Evolutionary conservation across 2,113 vertebrate genomes (phyloP).

Genomic region (Apodemus sylvaticus): DNA sequence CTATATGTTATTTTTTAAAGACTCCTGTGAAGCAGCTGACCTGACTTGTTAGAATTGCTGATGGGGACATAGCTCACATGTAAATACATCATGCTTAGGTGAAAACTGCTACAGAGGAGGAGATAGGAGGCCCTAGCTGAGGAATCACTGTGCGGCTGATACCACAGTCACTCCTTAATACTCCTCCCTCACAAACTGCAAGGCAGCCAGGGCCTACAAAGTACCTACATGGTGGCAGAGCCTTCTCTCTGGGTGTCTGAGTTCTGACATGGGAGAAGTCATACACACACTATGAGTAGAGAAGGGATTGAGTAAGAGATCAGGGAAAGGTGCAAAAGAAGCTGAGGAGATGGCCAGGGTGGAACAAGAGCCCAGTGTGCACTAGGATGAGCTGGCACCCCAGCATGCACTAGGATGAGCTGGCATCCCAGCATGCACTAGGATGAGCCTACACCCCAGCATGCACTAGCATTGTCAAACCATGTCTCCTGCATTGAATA

Average conservation of each 20-base stretch:
- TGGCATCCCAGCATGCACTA: background rate
- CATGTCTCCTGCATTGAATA: background rate
- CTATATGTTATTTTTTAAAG: background rate
- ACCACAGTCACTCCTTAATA: background rate
- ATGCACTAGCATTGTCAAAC: background rate
- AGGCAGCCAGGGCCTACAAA: too few relatives aligned
- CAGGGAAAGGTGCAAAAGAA: too few relatives aligned
- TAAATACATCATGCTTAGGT: accelerated
- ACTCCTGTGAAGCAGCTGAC: background rate
- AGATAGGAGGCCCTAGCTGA: too few relatives aligned
- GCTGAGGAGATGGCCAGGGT: background rate
- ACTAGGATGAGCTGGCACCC: background rate
- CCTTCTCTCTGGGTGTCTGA: background rate
- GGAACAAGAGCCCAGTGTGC: background rate
- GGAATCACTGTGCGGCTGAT: background rate
- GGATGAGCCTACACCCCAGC: too few relatives aligned
- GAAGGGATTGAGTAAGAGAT: background rate
- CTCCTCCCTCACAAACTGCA: accelerated
- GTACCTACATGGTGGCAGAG: too few relatives aligned
- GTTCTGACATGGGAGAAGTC: background rate
- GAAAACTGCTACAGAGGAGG: too few relatives aligned
- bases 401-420: background rate
- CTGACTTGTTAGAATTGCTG: background rate
- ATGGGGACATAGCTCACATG: background rate
- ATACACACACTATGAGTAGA: background rate